Base-by-base conservation (phyloP, 2,888 invertebrate genomes). In the Agrotis ipsilon region DNA sequence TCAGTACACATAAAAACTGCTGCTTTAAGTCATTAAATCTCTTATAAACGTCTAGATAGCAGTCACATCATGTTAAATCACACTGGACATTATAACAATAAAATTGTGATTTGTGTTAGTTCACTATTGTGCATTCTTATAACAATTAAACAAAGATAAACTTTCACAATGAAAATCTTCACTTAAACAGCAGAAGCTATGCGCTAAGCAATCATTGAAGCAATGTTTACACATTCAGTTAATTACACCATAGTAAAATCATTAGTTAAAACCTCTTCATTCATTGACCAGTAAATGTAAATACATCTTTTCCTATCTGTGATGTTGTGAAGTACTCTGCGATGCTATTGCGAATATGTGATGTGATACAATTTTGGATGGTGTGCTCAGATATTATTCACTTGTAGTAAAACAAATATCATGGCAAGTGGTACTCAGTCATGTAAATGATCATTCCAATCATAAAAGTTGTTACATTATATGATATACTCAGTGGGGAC, bases 291-390 rank as follows among this genome's bases (percentile, higher is more conserved):
- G 19, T 68, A 19, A 61, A 55, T 39, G 14, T 14, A 46, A 24
- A 54, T 18, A 43, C 16, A 46, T n/a, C 32, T 62, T 70, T 46
- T 24, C 14, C 43, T 24, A 32, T 21, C 18, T 68, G 19, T 55
- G 5, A 49, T 16, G 45, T 51, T 39, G 32, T 18, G 19, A 13
- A 46, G 1, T 58, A 48, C 27, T 52, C 27, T 60, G 78, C 55
- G 14, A 59, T 59, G 81, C 81, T 52, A 64, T 74, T 18, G 82
- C 84, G 75, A 79, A 73, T 79, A 65, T 78, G 45, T 46, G 13
- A 71, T 24, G 21, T 67, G n/a, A 67, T 68, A 48, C 21, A 46
- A 76, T 54, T 3, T 59, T 46, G 54, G 39, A 19, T 48, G 18
- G 46, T 9, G 2, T 45, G 32, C 19, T 45, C 39, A 21, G 27